phyloP scores from a whole-genome alignment of 92 coral and sea anemone species.

The Palythoa grandis region DNA sequence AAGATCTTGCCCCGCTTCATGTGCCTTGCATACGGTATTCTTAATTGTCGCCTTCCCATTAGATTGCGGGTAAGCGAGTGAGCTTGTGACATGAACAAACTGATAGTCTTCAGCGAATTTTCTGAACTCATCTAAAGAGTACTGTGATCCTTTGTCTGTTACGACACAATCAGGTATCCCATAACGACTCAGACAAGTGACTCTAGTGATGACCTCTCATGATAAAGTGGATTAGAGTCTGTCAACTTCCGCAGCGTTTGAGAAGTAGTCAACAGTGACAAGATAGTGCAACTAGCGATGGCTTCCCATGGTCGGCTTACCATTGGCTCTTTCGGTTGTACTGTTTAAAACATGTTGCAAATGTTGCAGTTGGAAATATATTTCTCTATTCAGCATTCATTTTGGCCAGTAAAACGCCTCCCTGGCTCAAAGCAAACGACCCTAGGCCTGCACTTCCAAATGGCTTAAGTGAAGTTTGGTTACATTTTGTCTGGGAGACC shows the following conservation, averaged over 20 bases:
- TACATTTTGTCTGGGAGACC: no score
- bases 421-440: conserved; percentile 49
- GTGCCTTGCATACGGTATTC: not conserved
- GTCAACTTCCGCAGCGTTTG: conserved; percentile 49
- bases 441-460: conserved; percentile 35
- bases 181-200: not conserved
- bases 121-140: not conserved
- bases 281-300: conserved; percentile 45
- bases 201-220: conserved; percentile 36
- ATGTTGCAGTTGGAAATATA: conserved; percentile 46
- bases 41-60: not conserved
- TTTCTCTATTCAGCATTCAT: conserved; percentile 48
- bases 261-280: conserved; percentile 48
- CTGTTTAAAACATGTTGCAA: conserved; percentile 45
- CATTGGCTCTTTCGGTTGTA: conserved; percentile 52
- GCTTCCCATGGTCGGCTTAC: conserved; percentile 35
- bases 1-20: not conserved
- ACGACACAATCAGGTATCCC: not conserved
- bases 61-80: not conserved
- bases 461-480: not conserved
- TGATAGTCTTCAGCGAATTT: not conserved
- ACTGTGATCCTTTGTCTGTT: not conserved
- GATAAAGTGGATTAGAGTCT: conserved; percentile 28
- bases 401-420: conserved; percentile 56
- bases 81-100: not conserved